Conservation (phyloP, 2,113 vertebrate species). For the Cichladusa arquata region DNA sequence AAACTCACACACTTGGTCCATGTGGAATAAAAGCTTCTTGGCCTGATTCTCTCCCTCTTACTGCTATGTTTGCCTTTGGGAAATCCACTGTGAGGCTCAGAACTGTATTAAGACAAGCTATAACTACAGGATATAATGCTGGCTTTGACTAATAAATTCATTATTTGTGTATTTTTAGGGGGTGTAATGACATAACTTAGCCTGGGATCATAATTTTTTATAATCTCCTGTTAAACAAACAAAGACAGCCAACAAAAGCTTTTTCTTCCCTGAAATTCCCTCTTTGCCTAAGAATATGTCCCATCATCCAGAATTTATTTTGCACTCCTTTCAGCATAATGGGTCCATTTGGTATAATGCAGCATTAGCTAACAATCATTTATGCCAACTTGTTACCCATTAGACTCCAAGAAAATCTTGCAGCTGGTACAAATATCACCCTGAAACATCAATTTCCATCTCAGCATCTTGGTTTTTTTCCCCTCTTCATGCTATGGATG, state of each 20-base stretch:
- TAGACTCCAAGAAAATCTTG: constrained; percentile 8
- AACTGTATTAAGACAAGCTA: neutral
- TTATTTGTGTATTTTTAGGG: neutral
- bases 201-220: neutral
- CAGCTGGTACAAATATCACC: neutral
- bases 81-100: neutral
- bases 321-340: constrained; percentile 24
- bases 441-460: neutral
- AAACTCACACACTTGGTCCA: neutral
- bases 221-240: constrained; percentile 2
- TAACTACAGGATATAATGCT: neutral
- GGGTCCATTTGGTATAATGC: constrained; percentile 3
- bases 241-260: neutral
- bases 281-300: neutral
- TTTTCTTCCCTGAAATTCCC: neutral
- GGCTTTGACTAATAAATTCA: neutral
- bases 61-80: neutral
- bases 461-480: neutral
- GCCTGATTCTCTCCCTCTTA: neutral
- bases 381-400: constrained; percentile 20
- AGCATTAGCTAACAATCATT: constrained; percentile 3
- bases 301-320: constrained; percentile 48
- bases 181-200: neutral
- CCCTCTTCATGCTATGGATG: neutral
- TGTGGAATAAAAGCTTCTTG: neutral